Conservation (phyloP, 2,797 vertebrate species). For the Tamandua tetradactyla region DNA sequence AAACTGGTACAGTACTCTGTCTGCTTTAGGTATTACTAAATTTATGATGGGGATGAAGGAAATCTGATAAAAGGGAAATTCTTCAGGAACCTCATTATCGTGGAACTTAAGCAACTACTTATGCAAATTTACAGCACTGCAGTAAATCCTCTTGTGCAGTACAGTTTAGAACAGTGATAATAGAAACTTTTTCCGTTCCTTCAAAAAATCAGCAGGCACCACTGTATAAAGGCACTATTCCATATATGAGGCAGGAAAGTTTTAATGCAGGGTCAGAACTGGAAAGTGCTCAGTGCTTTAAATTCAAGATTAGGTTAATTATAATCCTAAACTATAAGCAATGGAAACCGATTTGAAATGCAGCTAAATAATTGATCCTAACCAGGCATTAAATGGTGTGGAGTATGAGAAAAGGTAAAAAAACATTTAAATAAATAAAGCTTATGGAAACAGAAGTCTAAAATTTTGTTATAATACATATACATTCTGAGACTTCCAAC, state of each 20-base stretch:
- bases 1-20: background rate
- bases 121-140: background rate
- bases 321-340: background rate
- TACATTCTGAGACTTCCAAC: background rate
- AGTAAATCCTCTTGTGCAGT: background rate
- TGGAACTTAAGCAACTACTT: conserved; percentile 30
- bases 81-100: conserved; percentile 60
- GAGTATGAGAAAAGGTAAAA: background rate
- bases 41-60: conserved; percentile 45
- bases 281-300: background rate
- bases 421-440: background rate
- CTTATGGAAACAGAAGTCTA: background rate
- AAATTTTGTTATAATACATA: conserved; percentile 14
- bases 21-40: background rate
- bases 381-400: background rate
- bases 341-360: background rate
- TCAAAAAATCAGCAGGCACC: background rate
- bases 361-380: background rate
- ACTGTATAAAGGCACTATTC: background rate
- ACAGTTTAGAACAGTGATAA: background rate
- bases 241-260: background rate
- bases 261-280: background rate
- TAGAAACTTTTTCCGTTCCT: background rate
- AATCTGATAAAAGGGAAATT: conserved; percentile 48
- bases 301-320: background rate